phyloP scores from a whole-genome alignment of 2,113 vertebrate species.

The Monopterus albus region DNA sequence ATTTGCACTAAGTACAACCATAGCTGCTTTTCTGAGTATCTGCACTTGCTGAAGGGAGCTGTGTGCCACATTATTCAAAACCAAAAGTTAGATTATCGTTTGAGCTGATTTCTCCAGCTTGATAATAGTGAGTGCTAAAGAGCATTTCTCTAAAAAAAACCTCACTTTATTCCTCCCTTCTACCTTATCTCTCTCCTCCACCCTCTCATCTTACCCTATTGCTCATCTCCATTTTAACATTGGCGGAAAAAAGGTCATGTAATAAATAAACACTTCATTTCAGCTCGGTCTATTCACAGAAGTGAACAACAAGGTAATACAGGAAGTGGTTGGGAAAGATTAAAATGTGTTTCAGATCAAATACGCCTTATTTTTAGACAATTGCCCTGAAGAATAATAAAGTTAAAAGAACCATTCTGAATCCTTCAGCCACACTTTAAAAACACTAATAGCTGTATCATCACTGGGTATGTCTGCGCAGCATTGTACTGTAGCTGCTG shows the following conservation, averaged over 20 bases:
- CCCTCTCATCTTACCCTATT: background rate
- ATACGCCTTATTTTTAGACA: background rate
- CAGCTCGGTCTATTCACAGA: too few species aligned
- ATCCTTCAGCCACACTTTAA: background rate
- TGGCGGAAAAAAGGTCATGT: too few species aligned
- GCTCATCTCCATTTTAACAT: too few species aligned
- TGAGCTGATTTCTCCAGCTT: too few species aligned
- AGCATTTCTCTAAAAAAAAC: too few species aligned
- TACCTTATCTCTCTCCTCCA: background rate
- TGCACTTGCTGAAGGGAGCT: background rate
- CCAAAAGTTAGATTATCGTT: background rate
- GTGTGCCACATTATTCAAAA: background rate
- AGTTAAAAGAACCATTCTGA: background rate
- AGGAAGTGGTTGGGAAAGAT: background rate
- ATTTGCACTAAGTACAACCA: background rate
- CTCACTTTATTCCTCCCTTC: background rate
- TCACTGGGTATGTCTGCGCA: conserved; percentile 1
- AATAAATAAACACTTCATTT: too few species aligned
- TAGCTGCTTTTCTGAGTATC: conserved; percentile 31
- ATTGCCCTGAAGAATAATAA: background rate
- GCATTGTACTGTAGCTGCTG: conserved; percentile 8
- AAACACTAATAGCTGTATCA: background rate
- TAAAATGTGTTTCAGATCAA: background rate
- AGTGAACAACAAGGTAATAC: background rate
- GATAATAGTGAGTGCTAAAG: too few species aligned